A percentile compares a stretch with the other conserved stretches of the same genome.
phyloP scores from a whole-genome alignment of 2,797 vertebrate species.

The Setipinna tenuifilis region DNA sequence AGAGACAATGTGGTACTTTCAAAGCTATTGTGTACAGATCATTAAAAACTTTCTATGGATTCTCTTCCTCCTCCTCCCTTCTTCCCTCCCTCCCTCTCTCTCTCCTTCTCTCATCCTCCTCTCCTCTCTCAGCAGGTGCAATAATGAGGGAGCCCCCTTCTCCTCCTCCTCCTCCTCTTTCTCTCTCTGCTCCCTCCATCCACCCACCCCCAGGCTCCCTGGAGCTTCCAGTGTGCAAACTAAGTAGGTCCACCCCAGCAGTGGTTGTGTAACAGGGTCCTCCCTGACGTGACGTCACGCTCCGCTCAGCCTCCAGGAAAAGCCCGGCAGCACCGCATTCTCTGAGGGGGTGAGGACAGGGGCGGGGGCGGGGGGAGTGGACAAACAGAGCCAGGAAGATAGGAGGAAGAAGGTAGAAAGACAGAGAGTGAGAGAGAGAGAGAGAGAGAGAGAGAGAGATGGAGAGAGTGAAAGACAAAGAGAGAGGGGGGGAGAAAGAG shows the following conservation, averaged over 20 bases:
- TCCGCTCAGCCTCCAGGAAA: slow-evolving; percentile 24
- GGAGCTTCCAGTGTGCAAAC: not conserved
- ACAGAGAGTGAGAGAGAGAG: slow-evolving; percentile 10
- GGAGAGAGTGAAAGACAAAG: not conserved
- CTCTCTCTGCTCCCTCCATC: not conserved
- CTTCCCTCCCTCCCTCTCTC: too few relatives aligned
- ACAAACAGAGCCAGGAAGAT: not conserved
- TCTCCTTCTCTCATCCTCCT: not conserved
- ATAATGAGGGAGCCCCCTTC: not conserved
- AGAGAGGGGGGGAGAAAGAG: too few relatives aligned
- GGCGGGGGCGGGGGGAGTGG: slow-evolving; percentile 3
- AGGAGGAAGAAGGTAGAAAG: not conserved
- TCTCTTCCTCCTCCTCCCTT: not conserved
- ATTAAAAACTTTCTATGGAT: slow-evolving; percentile 17
- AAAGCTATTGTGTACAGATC: slow-evolving; percentile 21
- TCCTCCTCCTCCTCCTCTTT: not conserved
- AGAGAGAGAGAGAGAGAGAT: slow-evolving; percentile 12
- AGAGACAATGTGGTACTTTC: slow-evolving; percentile 7
- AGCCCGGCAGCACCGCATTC: slow-evolving; percentile 36
- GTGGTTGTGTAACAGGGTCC: slow-evolving; percentile 50
- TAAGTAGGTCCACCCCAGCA: slow-evolving; percentile 11
- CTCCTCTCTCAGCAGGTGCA: slow-evolving; percentile 1
- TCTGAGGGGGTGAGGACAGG: slow-evolving; percentile 30
- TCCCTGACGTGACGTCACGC: slow-evolving; percentile 43
- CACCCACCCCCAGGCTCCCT: not conserved